Conservation (phyloP, 2,113 vertebrate genomes). For the Pogona vitticeps region DNA sequence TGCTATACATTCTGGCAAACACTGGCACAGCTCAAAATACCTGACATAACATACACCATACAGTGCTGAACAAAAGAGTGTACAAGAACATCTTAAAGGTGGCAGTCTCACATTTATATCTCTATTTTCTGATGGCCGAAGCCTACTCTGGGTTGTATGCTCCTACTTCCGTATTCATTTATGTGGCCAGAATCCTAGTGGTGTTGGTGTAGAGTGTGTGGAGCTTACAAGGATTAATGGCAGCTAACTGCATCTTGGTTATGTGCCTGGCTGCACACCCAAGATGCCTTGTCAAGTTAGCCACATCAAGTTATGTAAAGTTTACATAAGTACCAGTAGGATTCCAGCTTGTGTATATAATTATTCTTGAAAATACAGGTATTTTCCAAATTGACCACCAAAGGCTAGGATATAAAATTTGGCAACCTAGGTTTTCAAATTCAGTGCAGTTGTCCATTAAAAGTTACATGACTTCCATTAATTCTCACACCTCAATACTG, state of each 20-base stretch:
- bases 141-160: background rate
- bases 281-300: no score
- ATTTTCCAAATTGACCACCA: background rate
- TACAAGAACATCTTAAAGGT: background rate
- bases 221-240: no score
- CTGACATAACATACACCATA: background rate
- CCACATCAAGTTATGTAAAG: no score
- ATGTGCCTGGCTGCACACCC: no score
- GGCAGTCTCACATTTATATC: background rate
- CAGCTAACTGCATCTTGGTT: no score
- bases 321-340: no score
- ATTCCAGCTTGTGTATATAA: background rate
- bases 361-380: background rate
- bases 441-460: background rate
- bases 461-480: background rate
- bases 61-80: background rate
- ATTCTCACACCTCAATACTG: background rate
- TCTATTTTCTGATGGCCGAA: background rate
- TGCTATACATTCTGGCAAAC: background rate
- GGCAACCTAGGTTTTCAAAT: background rate
- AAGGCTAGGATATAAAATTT: background rate
- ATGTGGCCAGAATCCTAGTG: no score
- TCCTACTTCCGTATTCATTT: background rate
- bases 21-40: background rate
- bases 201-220: no score